phyloP scores from a whole-genome alignment of 2,888 invertebrate genomes.

The Sipha maydis region DNA sequence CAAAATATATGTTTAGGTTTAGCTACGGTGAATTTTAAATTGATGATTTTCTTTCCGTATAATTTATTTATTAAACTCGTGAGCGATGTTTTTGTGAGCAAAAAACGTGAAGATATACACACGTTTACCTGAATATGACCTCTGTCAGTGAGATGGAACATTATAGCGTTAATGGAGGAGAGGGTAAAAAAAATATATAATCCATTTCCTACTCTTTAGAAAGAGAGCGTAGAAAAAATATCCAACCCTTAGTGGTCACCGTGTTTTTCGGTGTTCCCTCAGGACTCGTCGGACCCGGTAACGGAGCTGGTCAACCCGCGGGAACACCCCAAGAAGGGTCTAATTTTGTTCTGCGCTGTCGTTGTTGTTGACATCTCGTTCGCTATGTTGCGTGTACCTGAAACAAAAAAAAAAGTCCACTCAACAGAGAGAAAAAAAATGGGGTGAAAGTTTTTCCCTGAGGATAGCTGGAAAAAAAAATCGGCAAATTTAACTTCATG shows the following conservation, averaged over 20 bases:
- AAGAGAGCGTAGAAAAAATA: slow-evolving; percentile 26
- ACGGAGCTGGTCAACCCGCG: slow-evolving; percentile 61
- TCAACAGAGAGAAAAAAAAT: slow-evolving; percentile 39
- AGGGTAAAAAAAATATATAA: slow-evolving; percentile 38
- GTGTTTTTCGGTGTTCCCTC: slow-evolving; percentile 60
- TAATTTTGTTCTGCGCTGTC: slow-evolving; percentile 53
- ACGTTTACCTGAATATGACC: slow-evolving; percentile 52
- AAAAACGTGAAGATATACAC: slow-evolving; percentile 25
- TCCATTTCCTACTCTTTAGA: slow-evolving; percentile 49
- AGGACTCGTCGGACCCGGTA: slow-evolving; percentile 57
- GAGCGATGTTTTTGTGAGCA: background rate
- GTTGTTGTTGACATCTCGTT: slow-evolving; percentile 62
- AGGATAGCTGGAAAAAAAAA: slow-evolving; percentile 49
- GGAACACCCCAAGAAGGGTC: slow-evolving; percentile 61
- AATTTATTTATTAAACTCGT: background rate
- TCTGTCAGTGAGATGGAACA: slow-evolving; percentile 55
- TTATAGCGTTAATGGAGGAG: slow-evolving; percentile 40
- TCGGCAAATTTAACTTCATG: slow-evolving; percentile 57
- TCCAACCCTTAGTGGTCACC: slow-evolving; percentile 54
- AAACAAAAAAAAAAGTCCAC: slow-evolving; percentile 46
- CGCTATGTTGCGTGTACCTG: slow-evolving; percentile 48
- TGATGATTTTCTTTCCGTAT: background rate
- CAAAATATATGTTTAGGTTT: background rate
- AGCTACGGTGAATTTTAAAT: background rate
- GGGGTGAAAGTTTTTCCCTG: slow-evolving; percentile 59